Evolutionary conservation across 1,140 invertebrate genomes (phyloP).

Genomic region (Drosophila repleta): DNA sequence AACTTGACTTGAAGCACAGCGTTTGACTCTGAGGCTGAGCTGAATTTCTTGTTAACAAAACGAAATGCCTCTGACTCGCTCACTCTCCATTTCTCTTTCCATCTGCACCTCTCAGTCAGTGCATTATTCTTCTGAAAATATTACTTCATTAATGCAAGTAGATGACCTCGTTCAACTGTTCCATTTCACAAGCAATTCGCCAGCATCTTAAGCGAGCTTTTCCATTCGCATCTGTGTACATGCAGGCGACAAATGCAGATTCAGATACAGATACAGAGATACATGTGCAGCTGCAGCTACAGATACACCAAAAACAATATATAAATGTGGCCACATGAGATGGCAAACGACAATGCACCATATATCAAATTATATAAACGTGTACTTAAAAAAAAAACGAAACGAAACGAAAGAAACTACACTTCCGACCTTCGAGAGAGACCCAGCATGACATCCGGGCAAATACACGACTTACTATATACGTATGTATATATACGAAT

Average conservation of each 20-base stretch:
- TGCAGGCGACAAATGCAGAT: constrained; percentile 36
- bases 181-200: constrained; percentile 55
- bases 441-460: constrained; percentile 77
- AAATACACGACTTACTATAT: constrained; percentile 53
- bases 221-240: constrained; percentile 19
- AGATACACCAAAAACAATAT: constrained; percentile 30
- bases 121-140: constrained; percentile 25
- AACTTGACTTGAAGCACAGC: constrained; percentile 8
- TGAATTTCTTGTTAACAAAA: neutral
- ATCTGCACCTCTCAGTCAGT: neutral
- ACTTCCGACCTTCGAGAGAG: constrained; percentile 74
- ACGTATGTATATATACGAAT: constrained; percentile 15
- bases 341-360: constrained; percentile 74
- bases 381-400: constrained; percentile 70
- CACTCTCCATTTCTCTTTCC: neutral
- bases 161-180: constrained; percentile 70
- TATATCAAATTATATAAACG: constrained; percentile 82
- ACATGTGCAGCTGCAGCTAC: constrained; percentile 35
- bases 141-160: constrained; percentile 54
- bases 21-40: neutral
- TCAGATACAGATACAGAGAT: constrained; percentile 17
- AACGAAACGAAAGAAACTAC: constrained; percentile 60
- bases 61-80: neutral
- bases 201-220: constrained; percentile 38
- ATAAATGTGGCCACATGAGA: constrained; percentile 51